phyloP scores from a whole-genome alignment of 2,113 vertebrate species.

The Laticauda colubrina region DNA sequence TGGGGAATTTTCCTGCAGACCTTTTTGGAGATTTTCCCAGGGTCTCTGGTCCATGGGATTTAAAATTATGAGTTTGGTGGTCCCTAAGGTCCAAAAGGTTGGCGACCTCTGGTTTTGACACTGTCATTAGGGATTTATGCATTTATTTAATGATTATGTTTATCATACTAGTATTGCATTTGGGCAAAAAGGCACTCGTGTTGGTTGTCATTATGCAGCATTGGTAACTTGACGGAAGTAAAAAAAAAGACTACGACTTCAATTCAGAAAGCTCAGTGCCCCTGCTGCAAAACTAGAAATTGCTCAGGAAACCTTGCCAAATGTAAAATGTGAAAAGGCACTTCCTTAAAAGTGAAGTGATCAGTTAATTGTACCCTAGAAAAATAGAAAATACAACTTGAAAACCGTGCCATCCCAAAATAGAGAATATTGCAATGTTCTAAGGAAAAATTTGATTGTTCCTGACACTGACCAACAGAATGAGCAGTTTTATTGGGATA shows the following conservation, averaged over 20 bases:
- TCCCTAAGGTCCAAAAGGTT: too few relatives aligned
- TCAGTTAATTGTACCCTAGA: slow-evolving; percentile 14
- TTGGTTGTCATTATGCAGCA: neutral
- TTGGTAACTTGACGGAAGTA: neutral
- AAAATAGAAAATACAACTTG: slow-evolving; percentile 10
- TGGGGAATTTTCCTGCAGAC: too few relatives aligned
- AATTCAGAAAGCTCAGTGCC: neutral
- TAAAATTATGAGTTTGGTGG: too few relatives aligned
- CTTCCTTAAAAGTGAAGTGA: slow-evolving; percentile 35
- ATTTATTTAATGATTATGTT: neutral
- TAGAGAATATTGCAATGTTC: slow-evolving; percentile 8
- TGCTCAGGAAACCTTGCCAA: slow-evolving; percentile 1
- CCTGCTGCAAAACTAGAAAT: neutral
- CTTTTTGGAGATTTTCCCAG: too few relatives aligned
- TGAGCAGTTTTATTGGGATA: slow-evolving; percentile 29
- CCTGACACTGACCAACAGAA: slow-evolving; percentile 35
- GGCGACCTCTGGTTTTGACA: neutral
- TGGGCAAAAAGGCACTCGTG: neutral
- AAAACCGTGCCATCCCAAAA: slow-evolving; percentile 27
- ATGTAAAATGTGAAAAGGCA: slow-evolving; percentile 23
- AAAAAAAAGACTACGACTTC: neutral
- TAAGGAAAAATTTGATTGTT: slow-evolving; percentile 26
- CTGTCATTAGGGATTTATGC: neutral
- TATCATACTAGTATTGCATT: neutral
- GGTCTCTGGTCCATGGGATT: too few relatives aligned